Conservation (phyloP, 2,797 vertebrate genomes). For the Acanthurus lineatus region DNA sequence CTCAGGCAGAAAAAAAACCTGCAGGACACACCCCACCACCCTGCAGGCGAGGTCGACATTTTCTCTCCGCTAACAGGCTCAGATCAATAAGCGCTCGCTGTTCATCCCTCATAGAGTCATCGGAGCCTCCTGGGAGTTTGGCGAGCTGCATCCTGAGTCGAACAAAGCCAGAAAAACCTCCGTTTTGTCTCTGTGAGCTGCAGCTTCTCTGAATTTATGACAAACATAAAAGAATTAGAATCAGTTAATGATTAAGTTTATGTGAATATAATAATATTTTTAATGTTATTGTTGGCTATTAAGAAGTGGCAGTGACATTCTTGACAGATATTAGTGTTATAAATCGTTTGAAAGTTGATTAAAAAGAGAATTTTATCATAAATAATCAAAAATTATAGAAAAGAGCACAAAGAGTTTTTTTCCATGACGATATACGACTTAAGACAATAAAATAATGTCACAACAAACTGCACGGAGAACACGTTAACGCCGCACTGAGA, state of each 20-base stretch:
- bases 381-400: neutral
- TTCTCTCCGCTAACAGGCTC: constrained; percentile 29
- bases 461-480: neutral
- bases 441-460: neutral
- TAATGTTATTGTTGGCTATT: too few relatives aligned
- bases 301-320: neutral
- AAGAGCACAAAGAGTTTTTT: neutral
- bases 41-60: constrained; percentile 39
- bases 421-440: neutral
- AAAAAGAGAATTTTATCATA: neutral
- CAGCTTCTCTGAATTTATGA: neutral
- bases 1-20: constrained; percentile 10
- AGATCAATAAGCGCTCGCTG: constrained; percentile 65
- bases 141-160: constrained; percentile 26
- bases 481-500: neutral
- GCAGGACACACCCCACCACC: constrained; percentile 40
- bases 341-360: too few relatives aligned
- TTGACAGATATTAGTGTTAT: neutral
- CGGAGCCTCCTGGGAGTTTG: constrained; percentile 37
- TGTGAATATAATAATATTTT: too few relatives aligned
- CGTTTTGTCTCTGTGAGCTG: neutral
- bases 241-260: too few relatives aligned
- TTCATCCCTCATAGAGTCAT: constrained; percentile 55
- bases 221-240: too few relatives aligned
- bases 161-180: neutral